A percentile compares a stretch with the other conserved stretches of the same genome.
Conservation (phyloP, 1,140 invertebrate genomes). For the Varroa destructor region DNA sequence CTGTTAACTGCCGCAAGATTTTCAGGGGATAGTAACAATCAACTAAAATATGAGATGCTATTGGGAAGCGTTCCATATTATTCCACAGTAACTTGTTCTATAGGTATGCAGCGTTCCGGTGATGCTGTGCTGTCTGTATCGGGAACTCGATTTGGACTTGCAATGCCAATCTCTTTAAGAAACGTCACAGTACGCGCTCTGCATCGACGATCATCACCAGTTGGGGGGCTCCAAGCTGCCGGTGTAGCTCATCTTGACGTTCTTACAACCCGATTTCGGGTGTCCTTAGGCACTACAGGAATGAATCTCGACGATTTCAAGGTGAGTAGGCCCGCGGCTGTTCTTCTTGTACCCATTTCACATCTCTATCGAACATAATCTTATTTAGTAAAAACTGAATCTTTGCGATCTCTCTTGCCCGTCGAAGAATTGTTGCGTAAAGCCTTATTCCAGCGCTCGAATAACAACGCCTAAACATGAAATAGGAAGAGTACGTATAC, state of each 20-base stretch:
- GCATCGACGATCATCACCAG: not conserved
- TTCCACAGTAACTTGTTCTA: not conserved
- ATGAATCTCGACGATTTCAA: constrained; percentile 26
- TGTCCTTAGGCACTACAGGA: constrained; percentile 3
- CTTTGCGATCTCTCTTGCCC: too few species aligned
- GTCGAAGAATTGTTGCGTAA: too few species aligned
- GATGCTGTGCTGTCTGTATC: constrained; percentile 2
- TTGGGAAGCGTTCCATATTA: too few species aligned
- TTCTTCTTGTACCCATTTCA: too few species aligned
- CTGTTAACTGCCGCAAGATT: too few species aligned
- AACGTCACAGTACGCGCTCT: constrained; percentile 14
- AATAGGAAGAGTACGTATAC: too few species aligned
- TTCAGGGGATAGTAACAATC: too few species aligned
- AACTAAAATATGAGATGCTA: too few species aligned
- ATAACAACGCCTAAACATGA: too few species aligned
- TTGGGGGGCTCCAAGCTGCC: not conserved
- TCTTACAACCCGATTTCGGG: constrained; percentile 3
- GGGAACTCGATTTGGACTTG: not conserved
- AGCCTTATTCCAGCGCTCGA: too few species aligned
- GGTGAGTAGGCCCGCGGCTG: not conserved
- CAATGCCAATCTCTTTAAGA: constrained; percentile 7
- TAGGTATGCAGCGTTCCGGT: constrained; percentile 20
- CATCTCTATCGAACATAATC: too few species aligned
- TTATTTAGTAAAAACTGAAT: too few species aligned
- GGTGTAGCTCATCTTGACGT: constrained; percentile 4